Base-by-base conservation (phyloP, 2,888 invertebrate genomes). In the Brachynemurus nebulosus region DNA sequence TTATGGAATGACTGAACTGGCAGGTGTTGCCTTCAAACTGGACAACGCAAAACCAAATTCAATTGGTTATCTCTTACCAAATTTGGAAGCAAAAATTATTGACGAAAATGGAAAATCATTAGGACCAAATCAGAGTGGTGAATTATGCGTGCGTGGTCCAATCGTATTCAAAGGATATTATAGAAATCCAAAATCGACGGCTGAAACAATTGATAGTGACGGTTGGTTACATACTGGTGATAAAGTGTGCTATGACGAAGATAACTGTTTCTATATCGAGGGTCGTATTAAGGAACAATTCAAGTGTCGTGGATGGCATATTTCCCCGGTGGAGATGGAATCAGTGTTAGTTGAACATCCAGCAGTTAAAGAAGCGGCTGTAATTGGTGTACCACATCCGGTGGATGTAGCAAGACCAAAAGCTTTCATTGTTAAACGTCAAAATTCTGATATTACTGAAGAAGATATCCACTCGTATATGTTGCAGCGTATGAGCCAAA, bases 211-310 rank as follows among this genome's bases (percentile, higher is more conserved):
- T 43, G 61, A 67, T 7, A 56, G 58, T n/a, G 66, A 65, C 19
- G 62, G 68, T 2, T 72, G 68, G 68, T 56, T 70, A 23, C 67
- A 63, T 51, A 68, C 71, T 2, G 73, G 72, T 0, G 74, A 74
- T 47, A 56, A 71, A 17, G 62, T 66, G 17, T 71, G 68, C 48
- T 67, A 68, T 47, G 71, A 74, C 48, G 63, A 67, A 12, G 59
- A 67, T n/a, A 60, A 59, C 49, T 65, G 69, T 49, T 67, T 65
- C 46, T 71, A 58, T 54, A 63, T 67, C 27, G 62, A 69, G 1
- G 72, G 71, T 27, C 60, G 73, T 17, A 61, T 68, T 4, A 73
- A 73, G 49, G 61, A 69, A 48, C 56, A 73, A 48, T 56, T 73
- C 5, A 72, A 71, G 53, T 73, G 66, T 51, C 65, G 56, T 48